A percentile compares a stretch with the other conserved stretches of the same genome.
These are phyloP conservation scores for Calonectris borealis DNA, from an alignment of 2,113 vertebrate species.

Conservation along the genomic window DNA sequence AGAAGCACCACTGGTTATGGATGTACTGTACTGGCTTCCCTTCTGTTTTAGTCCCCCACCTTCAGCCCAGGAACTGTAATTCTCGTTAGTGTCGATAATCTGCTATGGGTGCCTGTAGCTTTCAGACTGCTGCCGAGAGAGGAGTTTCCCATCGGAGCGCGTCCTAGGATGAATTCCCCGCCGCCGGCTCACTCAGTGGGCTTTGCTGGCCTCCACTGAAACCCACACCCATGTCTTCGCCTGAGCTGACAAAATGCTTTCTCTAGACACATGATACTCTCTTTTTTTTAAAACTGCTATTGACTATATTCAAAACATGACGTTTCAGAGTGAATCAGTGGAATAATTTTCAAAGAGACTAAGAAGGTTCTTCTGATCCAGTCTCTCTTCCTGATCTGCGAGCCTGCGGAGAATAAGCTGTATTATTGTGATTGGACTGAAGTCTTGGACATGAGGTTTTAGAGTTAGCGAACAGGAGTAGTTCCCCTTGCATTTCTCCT, in stretches of 20 bases:
- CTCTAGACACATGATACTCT: background rate
- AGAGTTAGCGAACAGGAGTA: background rate
- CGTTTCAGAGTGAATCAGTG: background rate
- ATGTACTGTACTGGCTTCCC: background rate
- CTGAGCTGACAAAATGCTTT: background rate
- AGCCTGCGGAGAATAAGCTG: rapidly evolving
- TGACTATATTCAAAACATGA: background rate
- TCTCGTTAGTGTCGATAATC: conserved; percentile 18
- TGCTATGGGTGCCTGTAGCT: background rate
- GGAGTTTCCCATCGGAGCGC: background rate
- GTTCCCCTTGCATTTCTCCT: background rate
- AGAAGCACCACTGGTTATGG: conserved; percentile 5
- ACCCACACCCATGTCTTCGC: background rate
- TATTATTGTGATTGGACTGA: background rate
- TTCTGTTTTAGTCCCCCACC: conserved; percentile 9
- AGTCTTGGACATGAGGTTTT: background rate
- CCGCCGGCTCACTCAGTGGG: background rate
- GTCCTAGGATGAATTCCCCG: background rate
- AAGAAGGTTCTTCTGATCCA: background rate
- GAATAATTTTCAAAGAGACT: background rate
- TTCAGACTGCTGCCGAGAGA: background rate
- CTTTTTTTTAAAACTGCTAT: background rate
- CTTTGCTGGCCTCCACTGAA: background rate
- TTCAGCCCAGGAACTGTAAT: conserved; percentile 21
- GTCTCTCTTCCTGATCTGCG: background rate